Conservation (phyloP, 1,140 invertebrate species). For the Bombus turneri region DNA sequence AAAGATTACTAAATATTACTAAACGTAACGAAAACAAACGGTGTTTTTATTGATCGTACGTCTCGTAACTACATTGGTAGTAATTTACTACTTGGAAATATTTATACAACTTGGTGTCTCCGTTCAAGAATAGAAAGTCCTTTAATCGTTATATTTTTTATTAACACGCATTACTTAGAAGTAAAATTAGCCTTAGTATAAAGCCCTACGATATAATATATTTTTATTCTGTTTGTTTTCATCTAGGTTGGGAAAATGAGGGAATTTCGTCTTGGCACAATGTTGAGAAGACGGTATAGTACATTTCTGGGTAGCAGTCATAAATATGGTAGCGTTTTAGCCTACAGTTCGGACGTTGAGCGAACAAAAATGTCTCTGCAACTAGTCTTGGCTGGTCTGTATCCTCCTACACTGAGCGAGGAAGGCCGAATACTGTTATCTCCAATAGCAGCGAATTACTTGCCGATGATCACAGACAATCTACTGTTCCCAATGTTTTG, state of each 20-base stretch:
- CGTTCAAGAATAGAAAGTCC: neutral
- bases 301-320: constrained; percentile 81
- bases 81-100: too few species aligned
- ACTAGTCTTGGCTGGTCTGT: constrained; percentile 83
- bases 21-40: too few species aligned
- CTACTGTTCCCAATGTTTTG: neutral
- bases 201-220: neutral
- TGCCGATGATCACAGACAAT: constrained; percentile 53
- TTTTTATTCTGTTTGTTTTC: neutral
- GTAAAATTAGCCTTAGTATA: neutral
- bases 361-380: constrained; percentile 85
- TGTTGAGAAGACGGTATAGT: constrained; percentile 82
- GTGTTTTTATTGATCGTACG: too few species aligned
- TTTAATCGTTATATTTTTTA: neutral
- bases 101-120: too few species aligned
- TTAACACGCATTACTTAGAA: too few species aligned
- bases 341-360: constrained; percentile 81
- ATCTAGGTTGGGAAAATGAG: constrained; percentile 82
- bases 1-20: too few species aligned
- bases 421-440: constrained; percentile 79
- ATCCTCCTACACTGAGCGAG: constrained; percentile 79
- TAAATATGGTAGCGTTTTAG: constrained; percentile 76
- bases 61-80: too few species aligned
- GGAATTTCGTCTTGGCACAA: constrained; percentile 82
- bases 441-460: constrained; percentile 67